Evolutionary conservation across 2,113 vertebrate genomes (phyloP), one percentile per base, ranked within the genome.

Genomic region (Pluvianellus socialis): DNA sequence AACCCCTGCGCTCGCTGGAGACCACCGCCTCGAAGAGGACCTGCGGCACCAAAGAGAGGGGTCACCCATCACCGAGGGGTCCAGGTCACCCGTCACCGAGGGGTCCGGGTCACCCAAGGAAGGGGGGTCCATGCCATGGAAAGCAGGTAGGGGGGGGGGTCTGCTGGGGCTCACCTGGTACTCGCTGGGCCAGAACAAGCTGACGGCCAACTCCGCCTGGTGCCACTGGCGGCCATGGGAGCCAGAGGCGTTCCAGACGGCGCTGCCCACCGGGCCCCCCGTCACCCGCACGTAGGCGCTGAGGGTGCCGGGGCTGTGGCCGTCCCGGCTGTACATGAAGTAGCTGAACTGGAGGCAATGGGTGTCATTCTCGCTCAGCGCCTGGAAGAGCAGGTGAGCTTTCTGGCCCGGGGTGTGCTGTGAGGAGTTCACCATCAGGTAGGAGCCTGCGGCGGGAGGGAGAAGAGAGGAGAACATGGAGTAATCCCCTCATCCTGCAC

Each of bases 301-400:
- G 76, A 99, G 98, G 5, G 98, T 98, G 95, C 99, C 99, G 0
- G 99, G 99, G 95, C 99, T 99, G 98, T 98, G 99, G 35, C 99
- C 99, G 0, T 99, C 99, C 14, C 98, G 98, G 97, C 99, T 99
- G 95, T 99, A 99, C 92, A 99, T 98, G 98, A 99, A 99, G 97
- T 99, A 99, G 98, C 99, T 99, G 98, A 99, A 99, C 98, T 99
- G 99, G 52, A 99, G 98, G 70, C 99, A 99, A 97, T 99, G 99
- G 5, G 99, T 99, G 97, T 99, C 99, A 21, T 99, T 99, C 97
- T 99, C 99, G 1, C 99, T 99, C 97, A 99, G 98, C 0, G 99
- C 98, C 98, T 99, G 99, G 83, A 99, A 98, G 52, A 99, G 98
- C 77, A 99, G 96, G 88, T 99, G 99, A 83, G 99, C 99, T 40